These are phyloP conservation scores for Cryptosula pallasiana DNA, from an alignment of 2,888 invertebrate genomes.

Conservation along the genomic window DNA sequence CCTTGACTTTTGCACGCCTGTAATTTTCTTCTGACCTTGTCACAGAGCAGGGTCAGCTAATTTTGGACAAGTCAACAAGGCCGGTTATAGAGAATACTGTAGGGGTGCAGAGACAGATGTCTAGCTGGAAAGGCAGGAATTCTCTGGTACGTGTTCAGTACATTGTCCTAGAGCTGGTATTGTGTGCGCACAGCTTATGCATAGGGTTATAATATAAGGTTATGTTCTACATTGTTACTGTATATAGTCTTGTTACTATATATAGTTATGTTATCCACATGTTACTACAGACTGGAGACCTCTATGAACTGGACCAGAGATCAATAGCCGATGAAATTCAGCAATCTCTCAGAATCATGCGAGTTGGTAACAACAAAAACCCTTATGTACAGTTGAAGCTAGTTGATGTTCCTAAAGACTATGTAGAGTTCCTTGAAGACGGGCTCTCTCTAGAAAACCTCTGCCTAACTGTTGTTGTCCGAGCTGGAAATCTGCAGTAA, in stretches of 20 bases:
- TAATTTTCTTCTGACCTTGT: not conserved
- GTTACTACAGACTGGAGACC: too few species aligned
- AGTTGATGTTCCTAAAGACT: not conserved
- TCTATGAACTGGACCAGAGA: constrained; percentile 1
- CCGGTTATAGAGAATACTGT: not conserved
- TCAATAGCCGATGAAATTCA: not conserved
- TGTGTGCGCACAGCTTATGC: too few species aligned
- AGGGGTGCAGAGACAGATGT: not conserved
- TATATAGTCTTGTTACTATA: too few species aligned
- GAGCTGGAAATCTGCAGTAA: too few species aligned
- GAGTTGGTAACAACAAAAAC: constrained; percentile 14
- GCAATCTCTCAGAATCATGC: not conserved
- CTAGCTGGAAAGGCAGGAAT: not conserved
- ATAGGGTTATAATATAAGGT: too few species aligned
- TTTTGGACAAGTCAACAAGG: not conserved
- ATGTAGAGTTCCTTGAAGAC: not conserved
- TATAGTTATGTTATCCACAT: too few species aligned
- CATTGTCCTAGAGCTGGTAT: too few species aligned
- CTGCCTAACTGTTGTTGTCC: not conserved
- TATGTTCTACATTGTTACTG: too few species aligned
- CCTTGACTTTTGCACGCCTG: too few species aligned
- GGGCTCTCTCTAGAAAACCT: not conserved
- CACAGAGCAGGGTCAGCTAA: not conserved
- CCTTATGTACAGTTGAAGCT: not conserved
- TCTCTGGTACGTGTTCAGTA: too few species aligned